Evolutionary conservation across 1,140 invertebrate species (phyloP).

Genomic region (Hyphantria cunea): DNA sequence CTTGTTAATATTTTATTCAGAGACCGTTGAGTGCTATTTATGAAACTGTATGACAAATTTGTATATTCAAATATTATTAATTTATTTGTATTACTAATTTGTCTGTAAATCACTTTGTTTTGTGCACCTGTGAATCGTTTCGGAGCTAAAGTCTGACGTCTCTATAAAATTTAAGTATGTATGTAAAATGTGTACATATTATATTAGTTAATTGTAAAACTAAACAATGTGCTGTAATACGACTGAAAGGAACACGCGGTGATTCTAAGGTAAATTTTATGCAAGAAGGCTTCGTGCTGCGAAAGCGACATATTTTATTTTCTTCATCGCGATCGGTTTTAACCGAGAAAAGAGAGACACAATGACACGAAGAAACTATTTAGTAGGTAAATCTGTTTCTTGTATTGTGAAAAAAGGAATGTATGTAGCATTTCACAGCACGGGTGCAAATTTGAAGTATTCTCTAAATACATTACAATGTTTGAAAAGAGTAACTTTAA

Average conservation of each 20-base stretch:
- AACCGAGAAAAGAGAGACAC: too few species aligned
- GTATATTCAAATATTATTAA: too few species aligned
- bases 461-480: background rate
- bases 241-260: conserved; percentile 23
- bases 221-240: conserved; percentile 16
- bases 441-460: background rate
- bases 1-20: conserved; percentile 13
- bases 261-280: conserved; percentile 14
- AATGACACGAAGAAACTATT: too few species aligned
- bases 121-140: conserved; percentile 4
- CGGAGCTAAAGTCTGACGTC: conserved; percentile 21
- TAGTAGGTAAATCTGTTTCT: too few species aligned
- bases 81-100: conserved; percentile 1
- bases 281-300: background rate
- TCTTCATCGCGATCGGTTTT: too few species aligned
- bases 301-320: too few species aligned
- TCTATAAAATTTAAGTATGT: conserved; percentile 15
- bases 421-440: conserved; percentile 3
- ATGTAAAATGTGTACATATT: conserved; percentile 31
- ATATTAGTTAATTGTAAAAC: conserved; percentile 18
- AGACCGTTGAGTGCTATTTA: too few species aligned
- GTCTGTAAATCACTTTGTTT: background rate
- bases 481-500: too few species aligned
- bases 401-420: too few species aligned
- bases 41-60: too few species aligned